These are phyloP conservation scores for Corbicula japonica DNA, from an alignment of 2,888 invertebrate genomes.

Conservation along the genomic window DNA sequence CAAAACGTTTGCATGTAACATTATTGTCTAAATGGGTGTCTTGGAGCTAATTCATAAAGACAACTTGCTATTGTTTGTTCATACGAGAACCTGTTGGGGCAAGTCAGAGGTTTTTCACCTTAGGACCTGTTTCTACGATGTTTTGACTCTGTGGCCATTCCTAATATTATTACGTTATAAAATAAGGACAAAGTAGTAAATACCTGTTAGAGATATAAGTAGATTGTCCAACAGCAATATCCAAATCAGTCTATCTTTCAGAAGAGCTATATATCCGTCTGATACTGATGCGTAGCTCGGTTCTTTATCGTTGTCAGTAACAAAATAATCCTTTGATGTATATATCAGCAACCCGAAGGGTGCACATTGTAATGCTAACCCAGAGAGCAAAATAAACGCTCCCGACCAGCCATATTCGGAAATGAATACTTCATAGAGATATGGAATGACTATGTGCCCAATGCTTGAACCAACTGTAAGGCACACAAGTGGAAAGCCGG, in stretches of 20 bases:
- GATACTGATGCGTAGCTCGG: background rate
- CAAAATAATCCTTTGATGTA: background rate
- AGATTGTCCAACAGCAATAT: slow-evolving; percentile 10
- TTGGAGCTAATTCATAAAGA: no score
- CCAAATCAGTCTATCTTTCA: slow-evolving; percentile 14
- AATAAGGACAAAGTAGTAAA: background rate
- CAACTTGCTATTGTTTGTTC: no score
- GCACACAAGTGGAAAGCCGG: slow-evolving; percentile 50
- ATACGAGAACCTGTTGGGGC: no score
- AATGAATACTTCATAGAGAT: slow-evolving; percentile 39
- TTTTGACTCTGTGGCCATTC: no score
- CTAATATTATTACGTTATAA: no score
- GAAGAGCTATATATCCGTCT: slow-evolving; percentile 3
- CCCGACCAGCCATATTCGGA: slow-evolving; percentile 43
- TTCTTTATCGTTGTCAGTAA: background rate
- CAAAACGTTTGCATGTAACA: no score
- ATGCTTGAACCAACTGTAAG: slow-evolving; percentile 52
- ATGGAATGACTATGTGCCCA: slow-evolving; percentile 41
- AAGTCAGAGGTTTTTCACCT: no score
- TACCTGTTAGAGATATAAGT: slow-evolving; percentile 15
- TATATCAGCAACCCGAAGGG: slow-evolving; percentile 27
- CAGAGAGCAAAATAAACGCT: slow-evolving; percentile 35
- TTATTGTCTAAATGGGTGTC: no score
- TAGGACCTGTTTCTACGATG: no score
- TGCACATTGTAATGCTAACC: slow-evolving; percentile 30